Evolutionary conservation across 2,888 invertebrate species (phyloP), one percentile per base, ranked within the genome.

Genomic region (Eupithecia subfuscata): DNA sequence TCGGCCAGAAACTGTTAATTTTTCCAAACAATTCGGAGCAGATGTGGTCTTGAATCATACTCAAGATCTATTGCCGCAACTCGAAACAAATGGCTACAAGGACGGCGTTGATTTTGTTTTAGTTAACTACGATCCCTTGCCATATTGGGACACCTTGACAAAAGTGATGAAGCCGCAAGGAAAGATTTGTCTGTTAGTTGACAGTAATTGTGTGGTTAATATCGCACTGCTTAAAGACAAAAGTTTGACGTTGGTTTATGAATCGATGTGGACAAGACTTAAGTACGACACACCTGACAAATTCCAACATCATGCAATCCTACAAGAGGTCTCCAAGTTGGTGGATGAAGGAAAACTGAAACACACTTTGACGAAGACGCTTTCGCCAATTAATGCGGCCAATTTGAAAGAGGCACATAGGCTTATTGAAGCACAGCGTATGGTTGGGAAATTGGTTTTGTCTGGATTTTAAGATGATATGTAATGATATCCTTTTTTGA

Each of bases 401-500:
- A 93, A 91, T 82, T 83, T 94, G 60, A 89, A 82, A 78, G 91
- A 93, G 77, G 92, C 93, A 43, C 93, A 94, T 75, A 90, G 78
- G 77, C 77, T 92, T 8, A 80, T 94, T 65, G 94, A 94, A 86
- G 85, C 87, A n/a, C 83, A 92, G 74, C 84, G 78, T 75, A 86
- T 90, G 84, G 83, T 91, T 80, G 94, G 94, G 7, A 94, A 94
- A 82, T 79, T 94, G 68, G 94, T 94, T n/a, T 67, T 94, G 8
- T 84, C 85, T 73, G 91, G 88, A 52, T 91, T 91, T 84, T 89
- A 25, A 37, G 37, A n/a, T 52, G 48, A 43, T 43, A 12, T 52
- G 48, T 18, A 52, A 48, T 18, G 3, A 18, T 48, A 30, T 48
- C 18, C 12, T 45, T 14, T 45, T 45, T 52, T 6, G n/a, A n/a